Percentiles rank a stretch among this genome's conserved stretches.
phyloP scores from a whole-genome alignment of 2,888 invertebrate genomes.

The Bellardia pandia region DNA sequence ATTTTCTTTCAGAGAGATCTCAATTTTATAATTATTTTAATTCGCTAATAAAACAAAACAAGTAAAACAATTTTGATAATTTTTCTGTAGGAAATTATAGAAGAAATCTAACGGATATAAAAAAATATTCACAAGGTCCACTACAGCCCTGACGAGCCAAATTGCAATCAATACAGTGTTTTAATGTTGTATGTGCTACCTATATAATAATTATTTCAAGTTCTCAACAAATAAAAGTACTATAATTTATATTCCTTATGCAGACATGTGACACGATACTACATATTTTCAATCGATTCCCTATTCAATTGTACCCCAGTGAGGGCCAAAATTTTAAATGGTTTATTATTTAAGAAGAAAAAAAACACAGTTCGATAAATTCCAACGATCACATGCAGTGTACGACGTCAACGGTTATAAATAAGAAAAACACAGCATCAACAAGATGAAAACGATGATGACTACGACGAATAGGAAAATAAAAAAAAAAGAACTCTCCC shows the following conservation, averaged over 20 bases:
- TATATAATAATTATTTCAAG: neutral
- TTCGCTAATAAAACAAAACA: no score
- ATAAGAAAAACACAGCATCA: constrained; percentile 6
- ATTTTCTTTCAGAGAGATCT: neutral
- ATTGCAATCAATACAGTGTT: no score
- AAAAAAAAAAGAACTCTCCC: constrained; percentile 43
- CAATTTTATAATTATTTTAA: neutral
- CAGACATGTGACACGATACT: constrained; percentile 31
- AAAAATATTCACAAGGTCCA: no score
- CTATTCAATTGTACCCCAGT: constrained; percentile 17
- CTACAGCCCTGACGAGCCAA: no score
- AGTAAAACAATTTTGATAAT: no score
- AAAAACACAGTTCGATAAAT: constrained; percentile 52
- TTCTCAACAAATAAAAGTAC: neutral
- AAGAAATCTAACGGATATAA: no score
- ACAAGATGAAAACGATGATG: neutral
- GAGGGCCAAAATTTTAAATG: constrained; percentile 47
- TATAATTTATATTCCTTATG: constrained; percentile 7
- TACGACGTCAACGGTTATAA: constrained; percentile 64
- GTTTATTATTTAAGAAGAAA: constrained; percentile 28
- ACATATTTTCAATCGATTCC: neutral
- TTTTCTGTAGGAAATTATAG: no score
- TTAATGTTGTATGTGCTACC: no score
- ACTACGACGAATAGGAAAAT: constrained; percentile 3
- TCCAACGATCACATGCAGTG: constrained; percentile 71